phyloP scores from a whole-genome alignment of 2,797 vertebrate species.

The Erpetoichthys calabaricus region DNA sequence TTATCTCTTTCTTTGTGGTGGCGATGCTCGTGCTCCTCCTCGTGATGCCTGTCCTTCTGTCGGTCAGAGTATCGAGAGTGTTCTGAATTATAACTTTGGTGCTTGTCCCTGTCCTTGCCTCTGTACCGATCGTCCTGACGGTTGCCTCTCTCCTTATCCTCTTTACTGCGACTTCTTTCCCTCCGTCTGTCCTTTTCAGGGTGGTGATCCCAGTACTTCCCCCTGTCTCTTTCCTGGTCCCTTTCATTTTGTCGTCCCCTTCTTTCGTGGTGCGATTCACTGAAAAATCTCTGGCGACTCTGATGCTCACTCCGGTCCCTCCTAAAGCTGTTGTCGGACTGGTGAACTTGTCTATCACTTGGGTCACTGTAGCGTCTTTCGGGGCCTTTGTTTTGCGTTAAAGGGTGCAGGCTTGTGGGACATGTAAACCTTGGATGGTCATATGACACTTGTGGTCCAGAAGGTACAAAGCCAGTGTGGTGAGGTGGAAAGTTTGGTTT shows the following conservation, averaged over 20 bases:
- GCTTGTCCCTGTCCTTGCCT: conserved; percentile 54
- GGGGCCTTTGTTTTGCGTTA: conserved; percentile 56
- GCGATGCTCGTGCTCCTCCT: conserved; percentile 53
- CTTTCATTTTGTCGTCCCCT: conserved; percentile 68
- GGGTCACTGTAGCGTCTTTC: conserved; percentile 71
- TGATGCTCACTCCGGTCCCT: conserved; percentile 63
- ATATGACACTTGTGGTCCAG: conserved; percentile 33
- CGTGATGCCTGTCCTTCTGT: conserved; percentile 50
- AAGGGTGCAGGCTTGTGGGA: conserved; percentile 45
- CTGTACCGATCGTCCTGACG: conserved; percentile 51
- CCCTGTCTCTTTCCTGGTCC: conserved; percentile 47
- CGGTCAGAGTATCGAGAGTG: conserved; percentile 51
- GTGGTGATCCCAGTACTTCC: conserved; percentile 35
- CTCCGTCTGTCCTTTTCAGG: conserved; percentile 55
- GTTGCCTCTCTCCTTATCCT: conserved; percentile 48
- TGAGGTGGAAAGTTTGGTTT: conserved; percentile 47
- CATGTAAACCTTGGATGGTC: conserved; percentile 46
- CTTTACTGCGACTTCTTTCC: conserved; percentile 44
- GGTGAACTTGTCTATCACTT: conserved; percentile 67
- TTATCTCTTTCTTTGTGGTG: conserved; percentile 51
- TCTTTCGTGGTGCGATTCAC: conserved; percentile 64
- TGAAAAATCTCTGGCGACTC: conserved; percentile 60
- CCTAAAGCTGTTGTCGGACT: conserved; percentile 45
- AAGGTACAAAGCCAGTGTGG: conserved; percentile 41
- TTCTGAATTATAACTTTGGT: conserved; percentile 47